Percentiles rank a stretch among this genome's conserved stretches.
phyloP scores from a whole-genome alignment of 2,113 vertebrate species.

The Saimiri boliviensis region DNA sequence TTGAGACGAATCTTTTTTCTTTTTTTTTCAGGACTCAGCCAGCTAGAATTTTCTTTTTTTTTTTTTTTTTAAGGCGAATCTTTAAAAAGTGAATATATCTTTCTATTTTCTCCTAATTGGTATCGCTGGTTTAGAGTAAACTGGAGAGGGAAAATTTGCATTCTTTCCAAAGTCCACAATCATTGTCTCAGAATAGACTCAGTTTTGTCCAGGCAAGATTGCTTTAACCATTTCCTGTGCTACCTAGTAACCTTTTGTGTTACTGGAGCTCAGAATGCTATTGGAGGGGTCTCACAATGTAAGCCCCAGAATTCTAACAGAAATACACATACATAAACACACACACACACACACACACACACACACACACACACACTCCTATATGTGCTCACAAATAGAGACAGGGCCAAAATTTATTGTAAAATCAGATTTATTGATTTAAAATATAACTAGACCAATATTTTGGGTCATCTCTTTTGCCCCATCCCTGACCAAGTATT shows the following conservation, averaged over 20 bases:
- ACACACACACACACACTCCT: background rate
- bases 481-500: background rate
- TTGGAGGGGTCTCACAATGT: background rate
- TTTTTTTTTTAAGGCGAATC: slow-evolving; percentile 5
- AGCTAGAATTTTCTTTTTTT: no score
- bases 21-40: no score
- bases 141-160: background rate
- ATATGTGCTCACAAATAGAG: background rate
- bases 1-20: slow-evolving; percentile 10
- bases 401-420: background rate
- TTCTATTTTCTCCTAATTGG: slow-evolving; percentile 1
- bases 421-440: slow-evolving; percentile 31
- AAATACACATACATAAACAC: background rate
- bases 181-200: slow-evolving; percentile 35
- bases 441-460: background rate
- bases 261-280: background rate
- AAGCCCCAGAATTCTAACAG: background rate
- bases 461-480: slow-evolving; percentile 25
- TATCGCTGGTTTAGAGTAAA: slow-evolving; percentile 29
- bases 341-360: background rate
- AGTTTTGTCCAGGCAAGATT: slow-evolving; percentile 24
- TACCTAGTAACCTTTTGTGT: slow-evolving; percentile 34
- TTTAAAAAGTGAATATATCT: slow-evolving; percentile 3
- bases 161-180: background rate
- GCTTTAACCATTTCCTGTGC: slow-evolving; percentile 13